Percentiles rank a stretch among this genome's conserved stretches.
These are phyloP conservation scores for Drosophila trichaetosa DNA, from an alignment of 2,888 invertebrate genomes.

Conservation along the genomic window DNA sequence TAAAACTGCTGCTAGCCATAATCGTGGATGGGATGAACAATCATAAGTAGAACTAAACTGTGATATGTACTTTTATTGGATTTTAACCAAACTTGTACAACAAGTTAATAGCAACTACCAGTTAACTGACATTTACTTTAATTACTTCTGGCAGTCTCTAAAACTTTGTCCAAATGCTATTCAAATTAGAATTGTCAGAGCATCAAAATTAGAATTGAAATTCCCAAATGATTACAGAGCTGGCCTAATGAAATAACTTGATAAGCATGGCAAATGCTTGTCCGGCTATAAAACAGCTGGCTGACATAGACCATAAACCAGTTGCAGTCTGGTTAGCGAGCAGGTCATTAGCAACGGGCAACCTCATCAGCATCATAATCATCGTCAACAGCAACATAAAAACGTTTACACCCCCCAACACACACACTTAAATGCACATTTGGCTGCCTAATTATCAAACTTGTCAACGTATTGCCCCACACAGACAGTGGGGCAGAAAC, in stretches of 20 bases:
- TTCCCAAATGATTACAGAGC: slow-evolving; percentile 7
- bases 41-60: background rate
- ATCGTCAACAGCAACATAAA: slow-evolving; percentile 32
- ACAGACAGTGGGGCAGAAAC: slow-evolving; percentile 1
- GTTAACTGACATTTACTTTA: background rate
- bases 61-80: background rate
- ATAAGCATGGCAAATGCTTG: slow-evolving; percentile 4
- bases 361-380: slow-evolving; percentile 14
- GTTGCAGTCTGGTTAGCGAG: slow-evolving; percentile 3
- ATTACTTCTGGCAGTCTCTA: background rate
- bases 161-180: background rate
- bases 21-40: background rate
- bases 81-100: background rate
- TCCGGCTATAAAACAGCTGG: background rate
- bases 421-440: slow-evolving; percentile 62
- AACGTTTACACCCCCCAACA: slow-evolving; percentile 22
- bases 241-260: slow-evolving; percentile 10
- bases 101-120: background rate
- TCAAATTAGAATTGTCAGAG: background rate
- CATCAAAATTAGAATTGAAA: background rate
- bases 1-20: background rate
- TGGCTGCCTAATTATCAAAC: slow-evolving; percentile 67
- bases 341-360: slow-evolving; percentile 20
- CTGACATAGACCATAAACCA: slow-evolving; percentile 7
- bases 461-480: slow-evolving; percentile 59